Evolutionary conservation across 2,797 vertebrate genomes (phyloP).

Genomic region (Malacoraja senta): DNA sequence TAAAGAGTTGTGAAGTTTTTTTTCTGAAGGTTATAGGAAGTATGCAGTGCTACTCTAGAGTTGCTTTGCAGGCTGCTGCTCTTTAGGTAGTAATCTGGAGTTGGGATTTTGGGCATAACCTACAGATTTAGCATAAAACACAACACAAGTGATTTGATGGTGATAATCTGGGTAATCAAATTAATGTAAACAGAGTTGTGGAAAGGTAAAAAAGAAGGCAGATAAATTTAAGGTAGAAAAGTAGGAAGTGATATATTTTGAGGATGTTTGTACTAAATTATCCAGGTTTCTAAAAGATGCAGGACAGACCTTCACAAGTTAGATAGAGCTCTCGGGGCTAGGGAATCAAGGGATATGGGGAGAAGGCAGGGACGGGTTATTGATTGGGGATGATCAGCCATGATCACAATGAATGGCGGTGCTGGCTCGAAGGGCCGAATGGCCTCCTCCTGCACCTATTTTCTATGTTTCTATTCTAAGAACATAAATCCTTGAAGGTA

Average conservation of each 20-base stretch:
- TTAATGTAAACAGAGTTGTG: neutral
- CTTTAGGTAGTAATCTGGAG: neutral
- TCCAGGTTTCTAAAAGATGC: neutral
- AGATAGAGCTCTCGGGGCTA: no score
- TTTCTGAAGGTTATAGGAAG: no score
- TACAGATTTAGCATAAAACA: neutral
- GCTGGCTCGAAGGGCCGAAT: no score
- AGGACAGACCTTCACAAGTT: neutral
- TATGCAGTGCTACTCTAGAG: no score
- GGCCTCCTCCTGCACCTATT: no score
- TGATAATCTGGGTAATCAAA: neutral
- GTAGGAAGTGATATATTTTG: neutral
- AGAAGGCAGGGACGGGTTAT: no score
- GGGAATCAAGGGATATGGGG: no score
- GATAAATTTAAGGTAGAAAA: neutral
- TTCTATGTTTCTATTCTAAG: no score
- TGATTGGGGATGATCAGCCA: no score
- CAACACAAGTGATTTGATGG: neutral
- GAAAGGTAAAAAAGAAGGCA: neutral
- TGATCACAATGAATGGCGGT: no score
- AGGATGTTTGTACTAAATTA: neutral
- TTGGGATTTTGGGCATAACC: neutral
- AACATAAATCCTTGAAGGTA: neutral
- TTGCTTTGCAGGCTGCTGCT: neutral
- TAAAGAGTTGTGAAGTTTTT: no score